Percentiles rank a stretch among this genome's conserved stretches.
phyloP scores from a whole-genome alignment of 2,113 vertebrate genomes.

The Charina bottae region DNA sequence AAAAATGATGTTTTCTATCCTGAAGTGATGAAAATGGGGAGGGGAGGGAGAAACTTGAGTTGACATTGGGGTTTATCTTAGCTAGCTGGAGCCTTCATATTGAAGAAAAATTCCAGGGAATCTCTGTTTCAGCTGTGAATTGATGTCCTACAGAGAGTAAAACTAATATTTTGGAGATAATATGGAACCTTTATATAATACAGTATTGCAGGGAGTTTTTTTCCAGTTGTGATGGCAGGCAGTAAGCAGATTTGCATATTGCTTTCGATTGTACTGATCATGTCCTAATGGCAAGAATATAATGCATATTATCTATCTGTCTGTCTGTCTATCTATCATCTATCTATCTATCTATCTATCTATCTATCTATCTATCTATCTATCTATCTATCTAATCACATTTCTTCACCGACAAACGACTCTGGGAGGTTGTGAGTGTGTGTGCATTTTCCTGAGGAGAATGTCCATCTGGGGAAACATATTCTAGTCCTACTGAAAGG shows the following conservation, averaged over 20 bases:
- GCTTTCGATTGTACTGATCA: conserved; percentile 35
- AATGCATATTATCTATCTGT: no score
- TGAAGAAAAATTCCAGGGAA: conserved; percentile 55
- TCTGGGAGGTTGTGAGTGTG: no score
- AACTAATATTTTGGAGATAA: conserved; percentile 77
- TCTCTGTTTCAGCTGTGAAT: conserved; percentile 71
- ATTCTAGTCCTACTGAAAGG: background rate
- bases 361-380: no score
- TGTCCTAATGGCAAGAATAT: background rate
- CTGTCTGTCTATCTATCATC: no score
- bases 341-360: no score
- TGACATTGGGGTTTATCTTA: background rate
- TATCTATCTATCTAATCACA: no score
- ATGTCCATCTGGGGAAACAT: background rate
- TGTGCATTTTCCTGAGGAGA: background rate
- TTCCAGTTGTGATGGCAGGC: conserved; percentile 72
- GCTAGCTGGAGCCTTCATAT: background rate
- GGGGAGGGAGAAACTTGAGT: background rate
- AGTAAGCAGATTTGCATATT: conserved; percentile 75
- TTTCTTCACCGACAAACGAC: no score
- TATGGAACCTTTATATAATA: conserved; percentile 76
- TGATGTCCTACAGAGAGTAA: conserved; percentile 72
- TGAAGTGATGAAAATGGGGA: background rate
- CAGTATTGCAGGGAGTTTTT: conserved; percentile 72
- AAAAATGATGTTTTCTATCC: background rate